Evolutionary conservation across 1,140 invertebrate genomes (phyloP), one percentile per base, ranked within the genome.

Genomic region (Drosophila sulfurigaster): DNA sequence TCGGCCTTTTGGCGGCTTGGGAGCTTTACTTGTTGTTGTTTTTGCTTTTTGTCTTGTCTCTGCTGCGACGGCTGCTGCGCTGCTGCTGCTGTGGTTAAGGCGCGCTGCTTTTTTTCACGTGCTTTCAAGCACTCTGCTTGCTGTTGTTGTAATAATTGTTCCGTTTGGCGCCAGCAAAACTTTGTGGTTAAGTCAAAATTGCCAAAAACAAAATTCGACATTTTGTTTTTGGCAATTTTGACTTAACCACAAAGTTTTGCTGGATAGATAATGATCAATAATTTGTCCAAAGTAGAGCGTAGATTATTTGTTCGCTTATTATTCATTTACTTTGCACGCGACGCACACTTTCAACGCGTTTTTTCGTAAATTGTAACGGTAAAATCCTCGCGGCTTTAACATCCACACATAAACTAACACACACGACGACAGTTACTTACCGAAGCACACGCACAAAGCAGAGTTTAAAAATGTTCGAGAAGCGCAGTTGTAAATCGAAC

Each of bases 291-390:
- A 73, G n/a, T 67, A 46, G 35, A 66, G 38, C 64, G 16, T 25
- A 38, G 11, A 25, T 73, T 68, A 28, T 35, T 67, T 51, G 10
- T 28, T 10, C 10, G 3, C 7, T 67, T 16, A 38, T 38, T 60
- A 41, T 20, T 38, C 15, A 38, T 51, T 51, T 51, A 32, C 15
- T 38, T 68, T 68, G 30, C 57, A 51, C 56, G 66, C 35, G 6
- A 20, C 35, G 6, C 13, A 52, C 7, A 30, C 38, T 58, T 43
- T 57, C 15, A 59, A 30, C 58, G 16, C 28, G 43, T 56, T 48
- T 70, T 63, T 70, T 73, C 45, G 52, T 71, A 72, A 72, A 46
- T 81, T 79, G 64, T 82, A 87, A 87, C 79, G 82, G 82, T 79
- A 73, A 85, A 85, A 79, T 67, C 54, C 70, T 67, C 8, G 63